A percentile compares a stretch with the other conserved stretches of the same genome.
These are phyloP conservation scores for Cyprinodon diabolis DNA, from an alignment of 2,797 vertebrate genomes.

Conservation along the genomic window DNA sequence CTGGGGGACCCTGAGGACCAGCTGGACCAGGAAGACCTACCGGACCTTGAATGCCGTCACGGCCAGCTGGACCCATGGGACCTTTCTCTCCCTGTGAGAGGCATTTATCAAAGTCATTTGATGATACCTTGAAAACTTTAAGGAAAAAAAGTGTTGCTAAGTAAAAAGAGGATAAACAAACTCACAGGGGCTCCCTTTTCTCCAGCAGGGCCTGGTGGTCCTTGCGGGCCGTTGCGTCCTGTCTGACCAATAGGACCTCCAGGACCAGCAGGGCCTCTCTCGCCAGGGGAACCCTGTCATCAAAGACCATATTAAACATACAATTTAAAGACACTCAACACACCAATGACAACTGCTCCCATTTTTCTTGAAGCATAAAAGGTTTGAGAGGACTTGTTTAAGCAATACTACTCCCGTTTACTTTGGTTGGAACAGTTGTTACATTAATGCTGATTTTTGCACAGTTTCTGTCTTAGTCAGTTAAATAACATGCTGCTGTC, in stretches of 20 bases:
- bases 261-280: conserved; percentile 93
- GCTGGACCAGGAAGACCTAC: conserved; percentile 95
- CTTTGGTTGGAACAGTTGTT: too few relatives aligned
- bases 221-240: conserved; percentile 94
- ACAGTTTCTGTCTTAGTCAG: too few relatives aligned
- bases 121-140: not conserved
- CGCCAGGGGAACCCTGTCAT: conserved; percentile 91
- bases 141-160: not conserved
- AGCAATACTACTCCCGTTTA: not conserved
- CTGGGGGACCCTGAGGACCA: conserved; percentile 95
- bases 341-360: not conserved
- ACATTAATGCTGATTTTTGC: too few relatives aligned
- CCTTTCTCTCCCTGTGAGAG: conserved; percentile 94
- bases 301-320: conserved; percentile 13
- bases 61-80: conserved; percentile 93
- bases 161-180: conserved; percentile 32
- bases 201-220: conserved; percentile 95
- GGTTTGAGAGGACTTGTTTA: not conserved
- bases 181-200: conserved; percentile 97
- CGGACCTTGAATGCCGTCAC: conserved; percentile 96
- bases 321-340: conserved; percentile 11
- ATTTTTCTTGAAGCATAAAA: not conserved
- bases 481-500: too few relatives aligned
- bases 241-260: conserved; percentile 95
- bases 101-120: conserved; percentile 4